phyloP scores from a whole-genome alignment of 2,888 invertebrate genomes.

The Laspeyria flexula region DNA sequence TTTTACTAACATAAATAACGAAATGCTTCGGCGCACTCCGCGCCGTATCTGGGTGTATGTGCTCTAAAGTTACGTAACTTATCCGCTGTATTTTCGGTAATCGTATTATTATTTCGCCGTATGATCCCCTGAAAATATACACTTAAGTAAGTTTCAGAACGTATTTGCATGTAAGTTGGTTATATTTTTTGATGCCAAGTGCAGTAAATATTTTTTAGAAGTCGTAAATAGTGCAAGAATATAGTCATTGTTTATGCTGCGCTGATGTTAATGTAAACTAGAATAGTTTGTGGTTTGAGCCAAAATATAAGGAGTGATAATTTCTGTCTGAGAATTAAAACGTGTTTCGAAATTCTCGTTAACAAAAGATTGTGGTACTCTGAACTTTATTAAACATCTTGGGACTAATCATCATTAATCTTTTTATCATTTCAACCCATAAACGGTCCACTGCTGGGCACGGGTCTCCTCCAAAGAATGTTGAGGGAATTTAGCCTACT shows the following conservation, averaged over 20 bases:
- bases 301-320: neutral
- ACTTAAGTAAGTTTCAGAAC: neutral
- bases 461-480: too few species aligned
- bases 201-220: slow-evolving; percentile 1
- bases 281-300: neutral
- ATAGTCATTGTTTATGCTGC: neutral
- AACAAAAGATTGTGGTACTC: too few species aligned
- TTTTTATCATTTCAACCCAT: too few species aligned
- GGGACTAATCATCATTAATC: too few species aligned
- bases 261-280: neutral
- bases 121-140: slow-evolving; percentile 64
- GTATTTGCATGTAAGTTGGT: slow-evolving; percentile 6
- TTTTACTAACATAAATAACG: slow-evolving; percentile 64
- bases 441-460: too few species aligned
- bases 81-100: slow-evolving; percentile 54
- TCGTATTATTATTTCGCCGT: slow-evolving; percentile 70
- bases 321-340: neutral
- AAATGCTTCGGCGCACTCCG: slow-evolving; percentile 75
- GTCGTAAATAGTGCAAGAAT: neutral
- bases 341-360: too few species aligned
- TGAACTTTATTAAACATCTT: too few species aligned
- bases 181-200: slow-evolving; percentile 3
- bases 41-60: slow-evolving; percentile 73
- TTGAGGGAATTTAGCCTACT: too few species aligned
- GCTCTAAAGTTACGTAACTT: slow-evolving; percentile 66